Evolutionary conservation across 2,797 vertebrate genomes (phyloP), one percentile per base, ranked within the genome.

Genomic region (Nannoperca australis): DNA sequence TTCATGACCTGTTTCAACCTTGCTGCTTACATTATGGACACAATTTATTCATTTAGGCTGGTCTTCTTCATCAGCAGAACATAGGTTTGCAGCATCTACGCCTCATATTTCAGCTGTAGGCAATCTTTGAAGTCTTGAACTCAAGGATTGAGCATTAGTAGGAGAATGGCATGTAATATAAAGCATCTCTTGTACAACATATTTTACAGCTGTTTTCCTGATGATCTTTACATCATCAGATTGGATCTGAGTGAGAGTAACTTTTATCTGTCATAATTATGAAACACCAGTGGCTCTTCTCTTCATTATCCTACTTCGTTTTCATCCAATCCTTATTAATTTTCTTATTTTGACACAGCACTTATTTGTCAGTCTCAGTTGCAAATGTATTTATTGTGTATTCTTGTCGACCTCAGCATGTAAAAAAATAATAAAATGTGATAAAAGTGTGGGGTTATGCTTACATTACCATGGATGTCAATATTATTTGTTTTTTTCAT

Each of bases 1-100:
- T 92, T 96, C 79, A 93, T 98, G 93, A 96, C 96, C 14, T 93
- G 89, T 79, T 82, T 97, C 63, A 98, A 98, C 89, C 90, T 97
- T 12, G 66, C 95, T 0, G 95, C 93, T 60, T 97, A 97, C 81
- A 90, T 95, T 1, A 95, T 95, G 45, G 97, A 98, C 71, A 90
- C 96, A 0, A 32, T 95, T 54, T 97, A 96, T 76, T 97, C 96
- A 5, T 89, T 95, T 40, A 94, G 49, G 56, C 90, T 97, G 81
- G 91, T 95, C 5, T 97, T 97, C 69, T 81, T 96, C 8, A 69
- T 88, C 64, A 59, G 79, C 1, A 66, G 85, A 27, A 24, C 93
- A 0, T 96, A 93, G 86, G 3, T 15, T 38, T 5, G 17, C 12
- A 49, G 27, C 36, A 9, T 38, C 60, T 63, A 1, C 4, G 27